Conservation (phyloP, 2,888 invertebrate genomes). For the Spodoptera picta region DNA sequence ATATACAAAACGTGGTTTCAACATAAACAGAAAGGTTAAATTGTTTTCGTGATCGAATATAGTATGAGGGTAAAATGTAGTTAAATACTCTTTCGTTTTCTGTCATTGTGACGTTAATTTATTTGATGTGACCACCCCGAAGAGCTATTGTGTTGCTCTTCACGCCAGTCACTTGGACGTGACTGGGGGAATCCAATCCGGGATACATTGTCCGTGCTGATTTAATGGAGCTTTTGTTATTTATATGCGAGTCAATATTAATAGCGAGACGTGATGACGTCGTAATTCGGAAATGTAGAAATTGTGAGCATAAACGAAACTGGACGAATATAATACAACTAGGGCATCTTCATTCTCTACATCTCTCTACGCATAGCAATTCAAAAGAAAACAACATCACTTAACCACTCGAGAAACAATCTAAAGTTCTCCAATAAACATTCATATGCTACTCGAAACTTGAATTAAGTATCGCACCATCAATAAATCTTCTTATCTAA, state of each 20-base stretch:
- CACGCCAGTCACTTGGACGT: slow-evolving; percentile 78
- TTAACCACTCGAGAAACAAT: slow-evolving; percentile 33
- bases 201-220: slow-evolving; percentile 71
- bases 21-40: slow-evolving; percentile 45
- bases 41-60: slow-evolving; percentile 45
- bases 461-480: slow-evolving; percentile 47
- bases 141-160: slow-evolving; percentile 77
- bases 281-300: slow-evolving; percentile 11
- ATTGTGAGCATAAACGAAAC: neutral
- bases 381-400: slow-evolving; percentile 17
- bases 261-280: neutral
- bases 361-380: neutral
- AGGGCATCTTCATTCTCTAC: slow-evolving; percentile 12
- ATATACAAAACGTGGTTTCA: slow-evolving; percentile 38
- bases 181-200: slow-evolving; percentile 73
- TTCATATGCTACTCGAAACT: slow-evolving; percentile 42
- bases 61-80: slow-evolving; percentile 64
- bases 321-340: neutral
- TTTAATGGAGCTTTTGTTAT: slow-evolving; percentile 74
- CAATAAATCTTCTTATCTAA: slow-evolving; percentile 73
- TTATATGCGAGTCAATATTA: slow-evolving; percentile 43
- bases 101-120: slow-evolving; percentile 75
- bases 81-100: slow-evolving; percentile 75
- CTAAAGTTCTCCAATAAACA: slow-evolving; percentile 44
- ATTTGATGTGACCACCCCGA: slow-evolving; percentile 78